Evolutionary conservation across 1,140 invertebrate species (phyloP).

Genomic region (Hypothenemus hampei): DNA sequence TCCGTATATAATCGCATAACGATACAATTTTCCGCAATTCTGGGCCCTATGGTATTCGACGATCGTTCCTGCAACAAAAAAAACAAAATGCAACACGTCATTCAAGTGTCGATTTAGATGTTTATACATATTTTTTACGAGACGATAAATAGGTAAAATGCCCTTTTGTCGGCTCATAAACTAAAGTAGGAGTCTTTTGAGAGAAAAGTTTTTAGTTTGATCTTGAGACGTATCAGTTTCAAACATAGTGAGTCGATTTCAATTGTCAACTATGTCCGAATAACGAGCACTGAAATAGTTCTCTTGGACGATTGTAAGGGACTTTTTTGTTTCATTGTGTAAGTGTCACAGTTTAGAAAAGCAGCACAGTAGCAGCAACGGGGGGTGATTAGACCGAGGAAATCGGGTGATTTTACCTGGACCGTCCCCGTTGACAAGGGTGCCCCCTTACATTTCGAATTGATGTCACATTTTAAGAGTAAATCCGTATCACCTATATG

Average conservation of each 20-base stretch:
- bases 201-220: slow-evolving; percentile 32
- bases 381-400: slow-evolving; percentile 35
- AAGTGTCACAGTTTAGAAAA: slow-evolving; percentile 40
- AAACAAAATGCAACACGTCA: too few species aligned
- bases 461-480: slow-evolving; percentile 32
- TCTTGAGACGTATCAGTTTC: slow-evolving; percentile 41
- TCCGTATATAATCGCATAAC: slow-evolving; percentile 32
- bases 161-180: slow-evolving; percentile 34
- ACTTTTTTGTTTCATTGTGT: slow-evolving; percentile 38
- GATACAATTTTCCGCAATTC: too few species aligned
- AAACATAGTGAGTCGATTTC: slow-evolving; percentile 1
- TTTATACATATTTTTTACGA: slow-evolving; percentile 31
- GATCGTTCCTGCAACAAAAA: not conserved
- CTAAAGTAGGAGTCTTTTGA: slow-evolving; percentile 28
- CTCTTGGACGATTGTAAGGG: slow-evolving; percentile 25
- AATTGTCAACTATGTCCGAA: not conserved
- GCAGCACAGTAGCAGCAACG: slow-evolving; percentile 33
- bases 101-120: slow-evolving; percentile 38
- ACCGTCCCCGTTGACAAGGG: slow-evolving; percentile 33
- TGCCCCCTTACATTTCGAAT: slow-evolving; percentile 22
- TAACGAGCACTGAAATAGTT: not conserved
- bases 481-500: slow-evolving; percentile 29
- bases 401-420: slow-evolving; percentile 39
- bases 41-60: too few species aligned
- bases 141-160: slow-evolving; percentile 24